Percentiles rank a stretch among this genome's conserved stretches.
Conservation (phyloP, 2,888 invertebrate genomes). For the Meteorus colon region DNA sequence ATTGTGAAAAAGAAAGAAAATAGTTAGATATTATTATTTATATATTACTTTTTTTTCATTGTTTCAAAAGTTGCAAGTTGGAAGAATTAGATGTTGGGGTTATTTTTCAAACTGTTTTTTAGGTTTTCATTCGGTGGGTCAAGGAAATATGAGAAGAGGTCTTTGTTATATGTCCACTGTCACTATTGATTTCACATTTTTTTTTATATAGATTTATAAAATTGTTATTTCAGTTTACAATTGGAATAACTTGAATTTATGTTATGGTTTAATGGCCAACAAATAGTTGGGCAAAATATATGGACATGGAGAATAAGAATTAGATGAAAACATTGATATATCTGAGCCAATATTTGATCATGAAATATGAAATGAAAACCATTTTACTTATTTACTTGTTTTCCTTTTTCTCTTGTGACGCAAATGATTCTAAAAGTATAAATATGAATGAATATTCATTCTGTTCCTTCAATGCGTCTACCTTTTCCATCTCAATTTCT, state of each 20-base stretch:
- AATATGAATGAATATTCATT: background rate
- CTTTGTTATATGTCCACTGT: background rate
- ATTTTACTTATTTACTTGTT: background rate
- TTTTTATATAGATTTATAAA: background rate
- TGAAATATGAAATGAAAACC: too few relatives aligned
- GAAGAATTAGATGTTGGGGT: too few relatives aligned
- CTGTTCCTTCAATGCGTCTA: background rate
- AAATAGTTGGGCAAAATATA: too few relatives aligned
- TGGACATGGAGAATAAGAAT: background rate
- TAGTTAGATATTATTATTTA: background rate
- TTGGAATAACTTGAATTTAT: background rate
- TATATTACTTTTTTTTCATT: background rate
- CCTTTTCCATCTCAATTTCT: background rate
- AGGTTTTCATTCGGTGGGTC: background rate
- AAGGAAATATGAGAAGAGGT: background rate
- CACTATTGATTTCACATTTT: background rate
- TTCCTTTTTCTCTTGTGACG: background rate
- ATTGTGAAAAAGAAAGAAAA: background rate
- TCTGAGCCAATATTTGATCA: too few relatives aligned
- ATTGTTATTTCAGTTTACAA: background rate
- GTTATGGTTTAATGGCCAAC: too few relatives aligned
- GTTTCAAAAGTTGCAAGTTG: too few relatives aligned
- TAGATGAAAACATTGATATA: background rate
- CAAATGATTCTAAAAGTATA: background rate
- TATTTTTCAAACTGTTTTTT: too few relatives aligned